Base-by-base conservation (phyloP, 2,113 vertebrate species). In the Mungos mungo region DNA sequence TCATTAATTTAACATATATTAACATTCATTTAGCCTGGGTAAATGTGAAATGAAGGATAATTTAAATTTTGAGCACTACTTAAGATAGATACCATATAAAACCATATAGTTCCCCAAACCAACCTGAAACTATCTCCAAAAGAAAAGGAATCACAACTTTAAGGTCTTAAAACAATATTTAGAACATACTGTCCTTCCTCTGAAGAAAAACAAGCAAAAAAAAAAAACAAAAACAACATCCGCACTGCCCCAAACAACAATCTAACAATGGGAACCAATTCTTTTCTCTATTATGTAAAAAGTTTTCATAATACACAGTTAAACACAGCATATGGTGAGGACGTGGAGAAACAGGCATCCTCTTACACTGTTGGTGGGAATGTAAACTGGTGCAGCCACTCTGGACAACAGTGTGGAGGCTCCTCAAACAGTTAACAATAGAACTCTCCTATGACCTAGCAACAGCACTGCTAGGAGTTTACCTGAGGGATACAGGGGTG, bases 111-210 rank as follows among this genome's bases (percentile, higher is more conserved):
- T 95, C 45, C 71, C 33, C 57, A 96, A 96, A 71, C 38, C 41
- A 16, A 88, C 31, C 33, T 74, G 47, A 88, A 97, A 94, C 65
- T 47, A n/a, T 35, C 52, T 81, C 23, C 50, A 90, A 91, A 96
- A 97, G 31, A 95, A 97, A 54, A 54, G 52, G 52, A 54, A 96
- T 29, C 54, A 65, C 19, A 83, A 41, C 29, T 93, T 81, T n/a
- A 57, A 96, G 14, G 15, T 81, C 93, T 88, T 92, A 94, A 93
- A 82, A 82, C 35, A 82, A 88, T 13, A 63, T 45, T 96, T 94
- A 79, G 52, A 97, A 93, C n/a, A 88, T 12, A 91, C 1, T 79
- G 5, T 7, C 21, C 57, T 23, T 60, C 21, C 57, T 60, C 57
- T 60, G 7, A 60, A 60, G 57, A 60, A 60, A 60, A 60, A 60